A percentile compares a stretch with the other conserved stretches of the same genome.
phyloP scores from a whole-genome alignment of 2,113 vertebrate genomes.

The Bostrychus sinensis region DNA sequence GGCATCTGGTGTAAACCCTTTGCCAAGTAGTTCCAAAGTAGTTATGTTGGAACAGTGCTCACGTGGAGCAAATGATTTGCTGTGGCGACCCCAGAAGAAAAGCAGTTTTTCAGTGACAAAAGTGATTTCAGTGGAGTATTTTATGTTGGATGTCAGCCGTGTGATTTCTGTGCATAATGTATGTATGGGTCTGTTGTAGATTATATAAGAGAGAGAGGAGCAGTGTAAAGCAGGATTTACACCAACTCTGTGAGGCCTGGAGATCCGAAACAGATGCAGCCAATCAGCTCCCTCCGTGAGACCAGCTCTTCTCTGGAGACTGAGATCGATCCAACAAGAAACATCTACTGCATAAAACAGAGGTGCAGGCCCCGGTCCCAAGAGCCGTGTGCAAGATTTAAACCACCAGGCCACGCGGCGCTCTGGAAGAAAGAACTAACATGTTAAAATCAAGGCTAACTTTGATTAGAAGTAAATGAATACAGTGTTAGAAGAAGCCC shows the following conservation, averaged over 20 bases:
- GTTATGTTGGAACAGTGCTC: too few species aligned
- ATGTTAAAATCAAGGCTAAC: too few species aligned
- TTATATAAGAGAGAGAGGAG: not conserved
- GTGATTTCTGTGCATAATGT: not conserved
- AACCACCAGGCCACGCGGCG: too few species aligned
- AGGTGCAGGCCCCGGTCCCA: not conserved
- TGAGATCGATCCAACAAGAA: not conserved
- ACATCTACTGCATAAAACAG: not conserved
- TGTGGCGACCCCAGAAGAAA: not conserved
- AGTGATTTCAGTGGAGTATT: too few species aligned
- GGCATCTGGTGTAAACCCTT: too few species aligned
- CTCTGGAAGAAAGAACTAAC: too few species aligned
- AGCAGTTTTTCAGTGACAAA: too few species aligned
- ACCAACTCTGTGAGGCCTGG: not conserved
- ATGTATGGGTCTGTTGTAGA: not conserved
- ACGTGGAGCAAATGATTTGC: not conserved
- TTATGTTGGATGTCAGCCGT: too few species aligned
- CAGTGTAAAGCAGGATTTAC: constrained; percentile 2
- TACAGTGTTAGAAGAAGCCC: too few species aligned
- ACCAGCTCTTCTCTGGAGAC: not conserved
- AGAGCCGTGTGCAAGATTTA: not conserved
- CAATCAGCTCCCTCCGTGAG: constrained; percentile 9
- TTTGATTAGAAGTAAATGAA: too few species aligned
- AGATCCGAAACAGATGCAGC: constrained; percentile 33
- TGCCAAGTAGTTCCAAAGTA: too few species aligned